A percentile compares a stretch with the other conserved stretches of the same genome.
Evolutionary conservation across 2,113 vertebrate species (phyloP).

Genomic region (Microcebus murinus): DNA sequence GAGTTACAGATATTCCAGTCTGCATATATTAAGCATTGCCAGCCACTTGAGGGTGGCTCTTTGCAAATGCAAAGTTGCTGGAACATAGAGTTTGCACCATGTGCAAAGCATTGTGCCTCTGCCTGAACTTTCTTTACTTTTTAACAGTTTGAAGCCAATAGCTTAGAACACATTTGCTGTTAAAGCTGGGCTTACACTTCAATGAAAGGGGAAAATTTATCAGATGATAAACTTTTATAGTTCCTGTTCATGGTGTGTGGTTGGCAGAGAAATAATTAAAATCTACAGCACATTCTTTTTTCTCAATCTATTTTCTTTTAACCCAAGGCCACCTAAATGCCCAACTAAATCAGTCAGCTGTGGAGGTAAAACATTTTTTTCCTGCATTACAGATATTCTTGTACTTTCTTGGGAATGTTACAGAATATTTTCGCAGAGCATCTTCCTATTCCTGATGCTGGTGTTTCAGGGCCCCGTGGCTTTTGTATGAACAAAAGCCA

Average conservation of each 20-base stretch:
- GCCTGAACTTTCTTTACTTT: conserved; percentile 40
- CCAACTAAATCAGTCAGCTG: not conserved
- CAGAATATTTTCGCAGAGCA: not conserved
- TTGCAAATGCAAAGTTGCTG: not conserved
- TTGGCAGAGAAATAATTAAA: conserved; percentile 61
- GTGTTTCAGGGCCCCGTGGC: not conserved
- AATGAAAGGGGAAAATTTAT: conserved; percentile 51
- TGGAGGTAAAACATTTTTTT: not conserved
- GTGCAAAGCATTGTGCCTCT: not conserved
- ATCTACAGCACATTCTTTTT: conserved; percentile 28
- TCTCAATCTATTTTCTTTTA: conserved; percentile 50
- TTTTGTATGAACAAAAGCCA: not conserved
- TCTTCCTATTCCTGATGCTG: not conserved
- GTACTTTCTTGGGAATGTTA: not conserved
- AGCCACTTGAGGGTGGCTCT: not conserved
- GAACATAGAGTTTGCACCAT: not conserved
- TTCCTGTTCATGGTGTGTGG: conserved; percentile 29
- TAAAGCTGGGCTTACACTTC: conserved; percentile 52
- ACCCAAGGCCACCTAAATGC: conserved; percentile 24
- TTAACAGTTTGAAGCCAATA: conserved; percentile 32
- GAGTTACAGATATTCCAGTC: not conserved
- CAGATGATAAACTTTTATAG: conserved; percentile 75
- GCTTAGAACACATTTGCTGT: conserved; percentile 47
- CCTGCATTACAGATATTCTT: not conserved
- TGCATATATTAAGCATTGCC: not conserved